Evolutionary conservation across 2,113 vertebrate species (phyloP), one percentile per base, ranked within the genome.

Genomic region (Thamnophis sirtalis): DNA sequence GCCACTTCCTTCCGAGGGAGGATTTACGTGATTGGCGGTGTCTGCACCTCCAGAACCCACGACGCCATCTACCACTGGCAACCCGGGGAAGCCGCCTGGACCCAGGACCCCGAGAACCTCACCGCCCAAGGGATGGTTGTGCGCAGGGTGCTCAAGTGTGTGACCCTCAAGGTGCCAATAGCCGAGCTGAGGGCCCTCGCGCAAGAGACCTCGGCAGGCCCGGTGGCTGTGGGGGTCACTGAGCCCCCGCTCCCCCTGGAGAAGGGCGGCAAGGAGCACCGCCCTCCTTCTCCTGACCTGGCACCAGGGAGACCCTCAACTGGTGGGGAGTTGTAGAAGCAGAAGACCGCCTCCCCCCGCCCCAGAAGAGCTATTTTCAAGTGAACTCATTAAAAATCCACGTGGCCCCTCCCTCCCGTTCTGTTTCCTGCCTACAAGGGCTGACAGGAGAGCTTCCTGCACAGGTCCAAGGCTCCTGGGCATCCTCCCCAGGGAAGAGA

Each of bases 21-120:
- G 21, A 9, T 93, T 19, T 93, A 93, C 0, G 85, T 93, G 60
- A 90, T 93, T 21, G 92, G 92, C 0, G 92, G 92, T 0, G 53
- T 90, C 4, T 90, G 89, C 3, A 50, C 89, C 19, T 90, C 92
- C 58, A 87, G 21, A 2, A 90, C 85, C 1, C 89, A 90, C 2
- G 89, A 93, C 3, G 86, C 92, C 1, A 90, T 93, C 19, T 93
- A 93, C 85, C 89, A 90, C 60, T 93, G 92, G 92, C 38, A 88
- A 53, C 89, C 89, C 0, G 53, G 89, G 1, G 89, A 90, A 26
- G n/a, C 85, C 0, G 28, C 89, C 85, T 93, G 92, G 92, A 93
- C 85, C 2, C 92, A 58, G 53, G 88, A 58, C 63, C 85, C 21
- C 1, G 85, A 93, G 63, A 38, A 9, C 43, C 89, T 90, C 28